phyloP scores from a whole-genome alignment of 2,113 vertebrate species.

The Mixornis gularis region DNA sequence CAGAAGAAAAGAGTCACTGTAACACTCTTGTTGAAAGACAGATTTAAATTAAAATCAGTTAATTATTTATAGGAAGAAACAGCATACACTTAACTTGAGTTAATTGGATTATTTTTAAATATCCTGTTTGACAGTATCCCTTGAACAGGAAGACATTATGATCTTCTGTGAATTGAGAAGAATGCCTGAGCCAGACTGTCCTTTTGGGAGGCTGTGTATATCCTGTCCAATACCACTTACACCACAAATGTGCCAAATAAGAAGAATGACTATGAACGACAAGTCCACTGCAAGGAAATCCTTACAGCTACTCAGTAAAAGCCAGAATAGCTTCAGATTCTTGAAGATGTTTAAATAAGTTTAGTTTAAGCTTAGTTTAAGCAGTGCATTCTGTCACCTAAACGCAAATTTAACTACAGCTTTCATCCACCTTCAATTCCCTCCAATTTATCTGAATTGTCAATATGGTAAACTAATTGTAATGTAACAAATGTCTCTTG shows the following conservation, averaged over 20 bases:
- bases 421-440: neutral
- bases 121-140: neutral
- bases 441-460: neutral
- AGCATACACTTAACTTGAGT: neutral
- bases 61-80: neutral
- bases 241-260: neutral
- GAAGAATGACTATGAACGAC: neutral
- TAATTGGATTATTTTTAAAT: neutral
- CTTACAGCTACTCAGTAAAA: neutral
- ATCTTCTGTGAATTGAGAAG: neutral
- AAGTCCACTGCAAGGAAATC: neutral
- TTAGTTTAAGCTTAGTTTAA: neutral
- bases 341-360: neutral
- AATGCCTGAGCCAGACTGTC: neutral
- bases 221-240: neutral
- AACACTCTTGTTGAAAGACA: neutral
- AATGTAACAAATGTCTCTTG: neutral
- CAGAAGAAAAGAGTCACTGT: neutral
- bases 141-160: neutral
- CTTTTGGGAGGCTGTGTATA: neutral
- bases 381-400: neutral
- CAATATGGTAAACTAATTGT: neutral
- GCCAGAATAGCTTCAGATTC: neutral
- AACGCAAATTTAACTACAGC: neutral
- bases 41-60: neutral